phyloP scores from a whole-genome alignment of 2,888 invertebrate species.

The Campoplex capitator region DNA sequence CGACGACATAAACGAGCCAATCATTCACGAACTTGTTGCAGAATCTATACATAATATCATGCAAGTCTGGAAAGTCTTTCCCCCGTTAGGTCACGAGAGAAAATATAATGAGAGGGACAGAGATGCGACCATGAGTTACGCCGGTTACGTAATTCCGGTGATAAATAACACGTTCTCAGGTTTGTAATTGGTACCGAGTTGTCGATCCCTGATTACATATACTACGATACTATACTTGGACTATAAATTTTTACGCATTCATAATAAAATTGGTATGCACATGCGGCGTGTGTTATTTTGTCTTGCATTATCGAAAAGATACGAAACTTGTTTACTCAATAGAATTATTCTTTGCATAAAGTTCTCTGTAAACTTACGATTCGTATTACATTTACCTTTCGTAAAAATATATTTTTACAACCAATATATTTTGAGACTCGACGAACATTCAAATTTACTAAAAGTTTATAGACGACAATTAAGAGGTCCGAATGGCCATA shows the following conservation, averaged over 20 bases:
- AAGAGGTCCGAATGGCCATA: too few species aligned
- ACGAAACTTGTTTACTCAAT: constrained; percentile 8
- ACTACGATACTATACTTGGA: not conserved
- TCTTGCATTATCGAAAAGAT: constrained; percentile 2
- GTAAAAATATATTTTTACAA: not conserved
- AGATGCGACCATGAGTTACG: constrained; percentile 57
- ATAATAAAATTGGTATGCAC: constrained; percentile 2
- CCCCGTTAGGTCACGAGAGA: not conserved
- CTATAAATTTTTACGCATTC: constrained; percentile 31
- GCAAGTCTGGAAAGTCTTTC: constrained; percentile 42
- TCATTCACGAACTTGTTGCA: constrained; percentile 1
- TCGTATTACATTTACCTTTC: not conserved
- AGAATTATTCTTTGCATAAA: not conserved
- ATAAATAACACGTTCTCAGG: constrained; percentile 48
- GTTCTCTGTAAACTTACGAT: too few species aligned
- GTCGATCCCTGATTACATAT: constrained; percentile 39
- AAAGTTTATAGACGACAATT: not conserved
- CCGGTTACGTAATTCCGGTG: constrained; percentile 54
- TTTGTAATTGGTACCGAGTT: constrained; percentile 24
- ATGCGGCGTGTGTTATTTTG: not conserved
- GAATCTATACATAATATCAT: constrained; percentile 22
- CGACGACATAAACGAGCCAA: not conserved
- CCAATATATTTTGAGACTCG: not conserved
- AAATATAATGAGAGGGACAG: constrained; percentile 26
- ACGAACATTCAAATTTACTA: not conserved